Base-by-base conservation (phyloP, 2,113 vertebrate species). In the Lonchura striata region DNA sequence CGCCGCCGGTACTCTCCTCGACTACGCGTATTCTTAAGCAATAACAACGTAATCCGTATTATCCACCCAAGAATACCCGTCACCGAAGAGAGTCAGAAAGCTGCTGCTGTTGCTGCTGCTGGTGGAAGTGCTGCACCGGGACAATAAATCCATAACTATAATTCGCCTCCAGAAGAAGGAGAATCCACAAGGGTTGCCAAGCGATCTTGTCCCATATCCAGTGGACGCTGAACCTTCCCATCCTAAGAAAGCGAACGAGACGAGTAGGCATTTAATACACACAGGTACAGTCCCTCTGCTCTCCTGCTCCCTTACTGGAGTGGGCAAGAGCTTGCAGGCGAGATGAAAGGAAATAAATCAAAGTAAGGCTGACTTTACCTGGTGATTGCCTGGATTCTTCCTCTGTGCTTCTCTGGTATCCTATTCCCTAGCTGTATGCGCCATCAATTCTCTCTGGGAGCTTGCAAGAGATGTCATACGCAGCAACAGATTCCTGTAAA, bases 1-100 rank as follows among this genome's bases (percentile, higher is more conserved):
- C 98, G 99, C 98, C 98, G 99, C 98, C 98, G 98, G 98, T 99
- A 99, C 99, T 99, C 99, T 99, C 99, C 99, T 99, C 99, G 99
- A 99, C 99, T 99, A 99, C 99, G 99, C 99, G 99, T 99, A 99
- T 99, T 99, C 99, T 99, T 99, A 99, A 99, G 99, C 99, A 99
- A 99, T 99, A 99, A 99, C 99, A 99, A 99, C 99, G 99, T 99
- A 99, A 99, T 99, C 99, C 99, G 99, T 99, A 99, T 99, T 99
- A 99, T 99, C 99, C 99, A 99, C 99, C 99, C 99, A 99, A 99
- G 99, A 99, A 99, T 99, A 99, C 99, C 99, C 99, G 99, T 99
- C 99, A 99, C 99, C 99, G 99, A 99, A 99, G 99, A 99, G 99
- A 99, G 99, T 98, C 99, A 98, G 98, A 98, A 95, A 97, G 98